Evolutionary conservation across 2,888 invertebrate species (phyloP).

Genomic region (Polia nebulosa): DNA sequence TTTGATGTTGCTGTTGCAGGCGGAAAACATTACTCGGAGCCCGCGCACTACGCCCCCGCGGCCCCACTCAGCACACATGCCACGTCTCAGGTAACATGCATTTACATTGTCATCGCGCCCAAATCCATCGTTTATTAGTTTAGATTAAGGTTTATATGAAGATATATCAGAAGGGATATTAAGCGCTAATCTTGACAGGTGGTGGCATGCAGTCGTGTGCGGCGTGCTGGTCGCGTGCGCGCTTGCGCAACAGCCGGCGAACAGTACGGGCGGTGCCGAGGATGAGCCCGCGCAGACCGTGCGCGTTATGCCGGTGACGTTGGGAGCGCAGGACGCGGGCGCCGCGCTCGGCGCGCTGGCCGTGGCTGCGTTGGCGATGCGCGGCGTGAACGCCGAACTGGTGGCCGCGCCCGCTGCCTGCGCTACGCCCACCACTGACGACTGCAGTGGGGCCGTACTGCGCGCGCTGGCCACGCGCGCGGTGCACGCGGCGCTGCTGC

Average conservation of each 20-base stretch:
- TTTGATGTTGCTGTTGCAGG: background rate
- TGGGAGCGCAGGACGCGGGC: constrained; percentile 48
- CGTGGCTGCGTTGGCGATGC: constrained; percentile 64
- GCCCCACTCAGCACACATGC: background rate
- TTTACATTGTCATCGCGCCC: background rate
- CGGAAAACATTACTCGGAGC: too few species aligned
- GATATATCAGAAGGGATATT: background rate
- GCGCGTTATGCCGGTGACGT: constrained; percentile 39
- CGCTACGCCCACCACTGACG: constrained; percentile 55
- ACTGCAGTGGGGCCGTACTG: constrained; percentile 58
- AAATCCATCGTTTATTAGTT: background rate
- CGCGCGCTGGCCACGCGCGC: constrained; percentile 42
- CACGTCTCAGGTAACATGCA: background rate
- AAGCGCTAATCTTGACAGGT: constrained; percentile 29
- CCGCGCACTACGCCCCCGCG: background rate
- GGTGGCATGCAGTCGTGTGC: constrained; percentile 43
- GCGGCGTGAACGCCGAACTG: constrained; percentile 65
- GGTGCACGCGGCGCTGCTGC: constrained; percentile 70
- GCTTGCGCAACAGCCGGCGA: constrained; percentile 5
- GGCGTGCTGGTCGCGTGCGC: constrained; percentile 48
- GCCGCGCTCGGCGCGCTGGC: constrained; percentile 65
- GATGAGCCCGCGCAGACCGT: constrained; percentile 29
- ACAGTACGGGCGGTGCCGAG: background rate
- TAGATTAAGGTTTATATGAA: too few species aligned
- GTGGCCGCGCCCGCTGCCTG: constrained; percentile 54